Percentiles rank a stretch among this genome's conserved stretches.
phyloP scores from a whole-genome alignment of 2,113 vertebrate species.

The Mystacornis crossleyi region DNA sequence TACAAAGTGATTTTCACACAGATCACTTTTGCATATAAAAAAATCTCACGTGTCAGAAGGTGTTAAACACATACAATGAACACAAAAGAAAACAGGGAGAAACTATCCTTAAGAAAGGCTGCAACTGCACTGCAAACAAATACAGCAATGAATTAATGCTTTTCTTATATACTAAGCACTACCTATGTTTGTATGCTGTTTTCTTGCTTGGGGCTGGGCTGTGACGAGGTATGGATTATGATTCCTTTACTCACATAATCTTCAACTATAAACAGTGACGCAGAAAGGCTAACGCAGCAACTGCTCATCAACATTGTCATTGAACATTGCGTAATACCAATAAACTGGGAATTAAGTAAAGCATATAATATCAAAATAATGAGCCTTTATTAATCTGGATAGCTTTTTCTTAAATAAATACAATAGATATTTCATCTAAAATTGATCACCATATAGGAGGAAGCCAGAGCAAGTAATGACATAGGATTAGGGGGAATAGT shows the following conservation, averaged over 20 bases:
- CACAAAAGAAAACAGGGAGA: neutral
- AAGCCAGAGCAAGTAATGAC: neutral
- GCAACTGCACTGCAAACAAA: neutral
- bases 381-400: neutral
- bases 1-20: neutral
- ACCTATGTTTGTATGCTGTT: neutral
- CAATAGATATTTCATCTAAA: neutral
- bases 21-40: neutral
- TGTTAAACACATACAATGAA: neutral
- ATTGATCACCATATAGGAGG: neutral
- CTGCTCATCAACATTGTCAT: neutral
- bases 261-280: neutral
- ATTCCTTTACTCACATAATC: neutral
- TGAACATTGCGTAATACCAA: neutral
- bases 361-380: neutral
- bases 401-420: neutral
- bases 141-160: neutral
- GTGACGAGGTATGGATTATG: neutral
- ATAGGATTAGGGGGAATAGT: neutral
- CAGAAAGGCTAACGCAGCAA: neutral
- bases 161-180: neutral
- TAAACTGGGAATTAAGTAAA: neutral
- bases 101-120: constrained; percentile 24
- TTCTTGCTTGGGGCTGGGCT: neutral
- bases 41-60: neutral